phyloP scores from a whole-genome alignment of 2,797 vertebrate species.

The Lepus townsendii region DNA sequence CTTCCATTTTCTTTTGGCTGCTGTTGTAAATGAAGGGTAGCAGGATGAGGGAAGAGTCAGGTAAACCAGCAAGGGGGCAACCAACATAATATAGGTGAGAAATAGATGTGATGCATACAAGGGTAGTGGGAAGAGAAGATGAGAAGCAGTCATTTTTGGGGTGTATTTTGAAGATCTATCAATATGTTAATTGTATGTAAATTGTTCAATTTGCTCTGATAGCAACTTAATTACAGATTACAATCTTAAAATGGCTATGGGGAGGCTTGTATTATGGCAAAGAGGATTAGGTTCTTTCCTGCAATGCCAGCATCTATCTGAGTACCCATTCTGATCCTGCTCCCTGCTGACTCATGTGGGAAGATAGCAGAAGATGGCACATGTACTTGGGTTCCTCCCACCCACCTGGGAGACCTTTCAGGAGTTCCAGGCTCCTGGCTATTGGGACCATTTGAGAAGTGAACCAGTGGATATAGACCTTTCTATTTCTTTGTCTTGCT shows the following conservation, averaged over 20 bases:
- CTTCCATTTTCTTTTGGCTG: neutral
- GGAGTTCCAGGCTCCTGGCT: too few relatives aligned
- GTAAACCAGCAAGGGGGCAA: neutral
- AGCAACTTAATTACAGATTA: neutral
- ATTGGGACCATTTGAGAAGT: too few relatives aligned
- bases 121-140: neutral
- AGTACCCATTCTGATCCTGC: too few relatives aligned
- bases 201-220: neutral
- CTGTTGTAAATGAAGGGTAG: neutral
- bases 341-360: too few relatives aligned
- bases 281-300: too few relatives aligned
- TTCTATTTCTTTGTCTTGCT: too few relatives aligned
- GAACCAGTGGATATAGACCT: too few relatives aligned
- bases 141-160: neutral
- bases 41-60: neutral
- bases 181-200: conserved; percentile 9
- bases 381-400: too few relatives aligned
- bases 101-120: neutral
- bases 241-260: neutral
- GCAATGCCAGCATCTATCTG: too few relatives aligned
- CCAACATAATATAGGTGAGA: neutral
- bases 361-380: too few relatives aligned
- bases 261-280: too few relatives aligned
- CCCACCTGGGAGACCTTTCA: too few relatives aligned
- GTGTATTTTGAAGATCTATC: neutral